Evolutionary conservation across 2,888 invertebrate genomes (phyloP).

Genomic region (Monopis laevigella): DNA sequence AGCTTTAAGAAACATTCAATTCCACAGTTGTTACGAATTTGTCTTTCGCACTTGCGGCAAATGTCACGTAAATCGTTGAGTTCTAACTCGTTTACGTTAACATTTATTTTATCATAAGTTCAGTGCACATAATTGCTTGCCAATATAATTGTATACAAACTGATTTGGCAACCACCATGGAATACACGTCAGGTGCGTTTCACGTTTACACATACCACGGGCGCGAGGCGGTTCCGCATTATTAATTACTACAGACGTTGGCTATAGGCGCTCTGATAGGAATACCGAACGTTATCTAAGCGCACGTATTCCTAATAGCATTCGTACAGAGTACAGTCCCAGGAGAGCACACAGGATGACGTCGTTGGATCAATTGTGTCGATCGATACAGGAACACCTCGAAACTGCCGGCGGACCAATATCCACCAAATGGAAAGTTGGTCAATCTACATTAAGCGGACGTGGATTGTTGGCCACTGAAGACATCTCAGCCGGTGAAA

Average conservation of each 20-base stretch:
- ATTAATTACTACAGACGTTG: constrained; percentile 32
- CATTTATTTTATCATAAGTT: too few species aligned
- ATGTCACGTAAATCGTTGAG: too few species aligned
- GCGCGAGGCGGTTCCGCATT: not conserved
- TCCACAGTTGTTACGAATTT: constrained; percentile 41
- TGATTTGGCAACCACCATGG: constrained; percentile 42
- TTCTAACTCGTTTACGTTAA: too few species aligned
- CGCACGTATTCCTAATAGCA: constrained; percentile 48
- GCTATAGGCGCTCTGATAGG: constrained; percentile 18
- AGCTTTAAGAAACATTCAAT: constrained; percentile 30
- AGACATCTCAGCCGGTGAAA: constrained; percentile 72
- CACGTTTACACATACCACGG: constrained; percentile 19
- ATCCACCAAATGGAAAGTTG: constrained; percentile 67
- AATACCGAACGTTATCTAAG: constrained; percentile 41
- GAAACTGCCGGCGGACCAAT: constrained; percentile 31
- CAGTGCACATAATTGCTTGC: constrained; percentile 4
- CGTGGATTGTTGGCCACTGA: constrained; percentile 76
- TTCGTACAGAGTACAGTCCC: constrained; percentile 53
- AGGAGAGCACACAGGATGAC: constrained; percentile 57
- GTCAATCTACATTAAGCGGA: constrained; percentile 70
- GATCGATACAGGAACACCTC: constrained; percentile 54
- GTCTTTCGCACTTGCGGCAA: constrained; percentile 37
- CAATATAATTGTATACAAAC: constrained; percentile 26
- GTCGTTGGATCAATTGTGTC: constrained; percentile 57
- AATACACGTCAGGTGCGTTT: constrained; percentile 38